phyloP scores from a whole-genome alignment of 2,888 invertebrate genomes.

The Cyaniris semiargus region DNA sequence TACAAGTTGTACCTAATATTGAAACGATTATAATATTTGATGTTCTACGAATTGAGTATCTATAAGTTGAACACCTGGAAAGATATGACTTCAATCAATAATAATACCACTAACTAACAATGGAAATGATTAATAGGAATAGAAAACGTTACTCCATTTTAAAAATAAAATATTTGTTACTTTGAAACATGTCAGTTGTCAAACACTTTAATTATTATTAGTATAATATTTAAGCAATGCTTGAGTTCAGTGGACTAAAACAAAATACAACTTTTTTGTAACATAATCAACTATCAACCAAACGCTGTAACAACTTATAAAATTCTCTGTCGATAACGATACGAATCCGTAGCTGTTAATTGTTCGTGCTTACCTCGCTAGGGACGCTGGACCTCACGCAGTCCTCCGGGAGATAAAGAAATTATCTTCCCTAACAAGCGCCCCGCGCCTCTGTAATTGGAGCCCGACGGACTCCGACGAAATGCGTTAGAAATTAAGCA shows the following conservation, averaged over 20 bases:
- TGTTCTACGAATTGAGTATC: neutral
- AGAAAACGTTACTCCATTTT: neutral
- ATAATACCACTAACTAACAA: neutral
- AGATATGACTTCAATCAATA: neutral
- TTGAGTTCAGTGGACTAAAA: too few relatives aligned
- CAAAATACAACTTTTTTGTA: neutral
- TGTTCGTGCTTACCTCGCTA: neutral
- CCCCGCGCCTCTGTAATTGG: slow-evolving; percentile 46
- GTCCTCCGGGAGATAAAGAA: slow-evolving; percentile 63
- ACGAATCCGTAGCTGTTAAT: neutral
- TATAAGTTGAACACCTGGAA: neutral
- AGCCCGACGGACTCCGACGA: slow-evolving; percentile 43
- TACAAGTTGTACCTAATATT: neutral
- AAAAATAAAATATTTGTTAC: too few relatives aligned
- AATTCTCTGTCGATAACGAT: too few relatives aligned
- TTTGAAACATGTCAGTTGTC: too few relatives aligned
- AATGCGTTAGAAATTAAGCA: slow-evolving; percentile 42
- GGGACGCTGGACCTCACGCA: slow-evolving; percentile 61
- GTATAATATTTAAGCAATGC: too few relatives aligned
- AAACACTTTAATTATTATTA: too few relatives aligned
- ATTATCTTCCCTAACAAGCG: slow-evolving; percentile 69
- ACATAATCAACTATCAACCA: neutral
- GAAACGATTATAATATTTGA: neutral
- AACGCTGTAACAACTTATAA: neutral
- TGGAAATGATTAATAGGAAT: neutral